Base-by-base conservation (phyloP, 2,797 vertebrate genomes). In the Chlorospingus semifuscus region DNA sequence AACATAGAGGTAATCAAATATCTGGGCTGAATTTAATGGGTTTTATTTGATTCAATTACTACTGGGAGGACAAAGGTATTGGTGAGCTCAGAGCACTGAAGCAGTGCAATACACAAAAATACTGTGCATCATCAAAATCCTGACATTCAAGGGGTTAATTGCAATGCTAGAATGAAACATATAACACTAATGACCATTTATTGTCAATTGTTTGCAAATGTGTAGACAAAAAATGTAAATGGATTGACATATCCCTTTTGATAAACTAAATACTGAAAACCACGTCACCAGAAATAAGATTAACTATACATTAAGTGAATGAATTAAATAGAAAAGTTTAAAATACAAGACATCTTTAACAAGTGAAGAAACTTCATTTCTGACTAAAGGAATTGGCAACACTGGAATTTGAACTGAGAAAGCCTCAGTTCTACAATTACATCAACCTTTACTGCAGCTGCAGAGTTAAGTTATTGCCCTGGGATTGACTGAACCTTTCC, bases 401-500 rank as follows among this genome's bases (percentile, higher is more conserved):
- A 81, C 11, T 49, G 18, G 60, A 92, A 96, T 97, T 85, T 77
- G 78, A 93, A 60, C 53, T 27, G 57, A 39, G 44, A 59, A 90
- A 87, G 84, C 24, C 66, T 95, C 55, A 77, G 84, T 81, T 87
- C 77, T 47, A 56, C 61, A 77, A 71, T 60, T 56, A 65, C 83
- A 85, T 65, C 97, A 97, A 30, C 63, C 11, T 69, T 97, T 96
- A 91, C 82, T 88, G 65, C 75, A 94, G 46, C 57, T 61, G 53
- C 34, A 55, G 83, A 93, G 71, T 95, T 84, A 94, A 94, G 60
- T 96, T 93, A 95, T 61, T 87, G 91, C 83, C 88, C 75, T 76
- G 18, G 89, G 94, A 98, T 42, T 95, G 97, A 97, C 92, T 93
- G 87, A 96, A 95, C 94, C 95, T 93, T 96, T 96, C 65, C 11